Evolutionary conservation across 2,113 vertebrate genomes (phyloP).

Genomic region (Mus spicilegus): DNA sequence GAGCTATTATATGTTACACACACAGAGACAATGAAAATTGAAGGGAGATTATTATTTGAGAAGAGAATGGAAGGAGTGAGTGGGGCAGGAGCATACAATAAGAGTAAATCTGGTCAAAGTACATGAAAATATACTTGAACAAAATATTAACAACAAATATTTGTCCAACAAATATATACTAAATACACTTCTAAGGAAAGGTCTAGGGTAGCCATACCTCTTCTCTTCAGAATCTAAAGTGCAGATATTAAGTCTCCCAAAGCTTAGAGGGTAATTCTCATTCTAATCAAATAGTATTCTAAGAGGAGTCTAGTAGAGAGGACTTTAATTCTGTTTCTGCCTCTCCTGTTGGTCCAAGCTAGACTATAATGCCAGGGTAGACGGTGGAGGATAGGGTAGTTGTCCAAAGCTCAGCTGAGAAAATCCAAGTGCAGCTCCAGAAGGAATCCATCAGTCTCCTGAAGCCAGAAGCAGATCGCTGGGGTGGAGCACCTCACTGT

Average conservation of each 20-base stretch:
- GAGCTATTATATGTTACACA: neutral
- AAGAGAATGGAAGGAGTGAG: neutral
- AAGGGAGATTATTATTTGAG: neutral
- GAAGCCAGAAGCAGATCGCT: slow-evolving; percentile 57
- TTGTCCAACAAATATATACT: neutral
- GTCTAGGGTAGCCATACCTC: neutral
- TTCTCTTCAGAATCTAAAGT: neutral
- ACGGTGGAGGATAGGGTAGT: neutral
- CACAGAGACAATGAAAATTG: neutral
- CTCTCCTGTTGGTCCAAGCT: neutral
- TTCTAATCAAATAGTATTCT: no score
- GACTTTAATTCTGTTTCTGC: neutral
- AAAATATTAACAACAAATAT: neutral
- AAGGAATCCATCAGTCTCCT: slow-evolving; percentile 1
- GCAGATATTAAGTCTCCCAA: neutral
- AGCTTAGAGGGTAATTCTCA: neutral
- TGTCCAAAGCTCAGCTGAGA: slow-evolving; percentile 11
- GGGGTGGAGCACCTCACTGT: neutral
- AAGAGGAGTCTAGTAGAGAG: no score
- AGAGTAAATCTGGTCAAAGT: neutral
- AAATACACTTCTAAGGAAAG: neutral
- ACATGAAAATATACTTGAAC: neutral
- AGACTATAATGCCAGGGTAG: neutral
- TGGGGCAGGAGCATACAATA: neutral
- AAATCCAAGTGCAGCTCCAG: neutral